Base-by-base conservation (phyloP, 2,888 invertebrate genomes). In the Papilio demoleus region DNA sequence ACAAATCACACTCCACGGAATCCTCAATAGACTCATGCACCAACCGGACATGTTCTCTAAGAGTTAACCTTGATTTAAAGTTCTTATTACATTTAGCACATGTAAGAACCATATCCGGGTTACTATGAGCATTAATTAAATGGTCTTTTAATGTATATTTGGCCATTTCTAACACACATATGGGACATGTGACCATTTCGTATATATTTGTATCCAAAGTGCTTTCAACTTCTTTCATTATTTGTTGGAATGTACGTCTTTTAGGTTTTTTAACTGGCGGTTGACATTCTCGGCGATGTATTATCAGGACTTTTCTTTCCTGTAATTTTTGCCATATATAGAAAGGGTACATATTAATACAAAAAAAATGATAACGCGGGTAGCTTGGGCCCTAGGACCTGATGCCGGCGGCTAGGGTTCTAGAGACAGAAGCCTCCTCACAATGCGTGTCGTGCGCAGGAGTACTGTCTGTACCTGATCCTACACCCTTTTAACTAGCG, bases 11-110 rank as follows among this genome's bases (percentile, higher is more conserved):
- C 53, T 78, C 78, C 27, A 75, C 81, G 0, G 82, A 80, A 3
- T 81, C 78, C 38, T 80, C 79, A 0, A 78, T 70, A 0, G 82
- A 77, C 4, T 82, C 79, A n/a, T 84, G 84, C 0, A 84, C 84
- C 68, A 82, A 34, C 60, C 79, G 78, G 0, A 83, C 76, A 40
- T 84, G 83, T 27, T 83, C 83, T 0, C 79, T 70, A 8, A 84
- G 34, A 0, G 83, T 83, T 42, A 82, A 45, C 17, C 77, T 76
- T 0, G 80, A 79, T 45, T 83, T 84, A 36, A 84, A 83, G 4
- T 72, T 76, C 34, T 78, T 71, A 0, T 78, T 74, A 47, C 83
- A 83, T 0, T 76, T 58, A 0, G 73, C 76, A 59, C 82, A 83
- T 0, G 74, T 76, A 24, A 63, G 9, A 5, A 50, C 40, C 50